Conservation (phyloP, 23 tunicate species). For the Ascidia mentula region DNA sequence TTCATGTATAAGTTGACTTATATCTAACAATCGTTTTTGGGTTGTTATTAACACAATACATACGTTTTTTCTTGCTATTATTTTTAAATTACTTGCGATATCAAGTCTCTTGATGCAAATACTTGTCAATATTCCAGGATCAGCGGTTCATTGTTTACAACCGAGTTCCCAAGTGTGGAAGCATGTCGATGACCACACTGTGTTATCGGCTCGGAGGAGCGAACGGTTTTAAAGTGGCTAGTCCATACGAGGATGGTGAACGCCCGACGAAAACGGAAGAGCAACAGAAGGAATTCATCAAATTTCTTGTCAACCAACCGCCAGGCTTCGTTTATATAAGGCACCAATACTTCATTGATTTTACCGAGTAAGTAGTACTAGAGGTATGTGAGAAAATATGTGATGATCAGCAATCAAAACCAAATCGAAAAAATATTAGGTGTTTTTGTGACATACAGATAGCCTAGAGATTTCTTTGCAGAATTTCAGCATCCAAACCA, state of each 20-base stretch:
- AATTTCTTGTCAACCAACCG: slow-evolving; percentile 53
- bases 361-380: slow-evolving; percentile 50
- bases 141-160: slow-evolving; percentile 73
- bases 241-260: slow-evolving; percentile 94
- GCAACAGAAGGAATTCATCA: slow-evolving; percentile 63
- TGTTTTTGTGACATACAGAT: too few species aligned
- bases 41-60: too few species aligned
- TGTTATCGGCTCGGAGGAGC: slow-evolving; percentile 67
- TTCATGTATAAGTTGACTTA: too few species aligned
- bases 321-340: slow-evolving; percentile 80
- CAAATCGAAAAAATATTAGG: too few species aligned
- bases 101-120: too few species aligned
- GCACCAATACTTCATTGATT: slow-evolving; percentile 95
- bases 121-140: slow-evolving; percentile 29
- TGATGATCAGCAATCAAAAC: not conserved
- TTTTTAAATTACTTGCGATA: too few species aligned
- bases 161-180: slow-evolving; percentile 98
- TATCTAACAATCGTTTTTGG: too few species aligned
- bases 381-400: not conserved
- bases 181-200: slow-evolving; percentile 87
- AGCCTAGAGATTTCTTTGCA: too few species aligned
- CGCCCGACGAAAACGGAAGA: slow-evolving; percentile 61
- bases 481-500: too few species aligned
- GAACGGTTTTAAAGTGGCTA: slow-evolving; percentile 79
- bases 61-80: too few species aligned